Evolutionary conservation across 1,140 invertebrate genomes (phyloP).

Genomic region (Nymphalis io): DNA sequence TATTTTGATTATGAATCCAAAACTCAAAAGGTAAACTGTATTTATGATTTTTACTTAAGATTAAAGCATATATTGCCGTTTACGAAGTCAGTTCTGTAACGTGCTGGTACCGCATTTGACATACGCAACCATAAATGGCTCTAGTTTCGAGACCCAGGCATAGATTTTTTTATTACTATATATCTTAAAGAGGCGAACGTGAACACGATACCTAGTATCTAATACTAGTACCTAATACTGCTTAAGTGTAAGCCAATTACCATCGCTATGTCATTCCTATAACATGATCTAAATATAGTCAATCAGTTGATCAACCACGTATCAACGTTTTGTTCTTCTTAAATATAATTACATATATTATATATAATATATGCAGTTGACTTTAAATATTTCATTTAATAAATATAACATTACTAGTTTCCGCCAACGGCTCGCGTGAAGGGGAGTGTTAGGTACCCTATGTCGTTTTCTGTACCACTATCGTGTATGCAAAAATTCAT

Average conservation of each 20-base stretch:
- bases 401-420: too few species aligned
- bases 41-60: constrained; percentile 8
- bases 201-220: background rate
- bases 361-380: too few species aligned
- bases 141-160: constrained; percentile 6
- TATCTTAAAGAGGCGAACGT: constrained; percentile 6
- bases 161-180: constrained; percentile 2
- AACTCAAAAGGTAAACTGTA: background rate
- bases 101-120: background rate
- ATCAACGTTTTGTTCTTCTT: too few species aligned
- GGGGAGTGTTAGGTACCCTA: too few species aligned
- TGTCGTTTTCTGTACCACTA: too few species aligned
- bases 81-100: constrained; percentile 10
- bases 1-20: constrained; percentile 3
- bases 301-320: too few species aligned
- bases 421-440: too few species aligned
- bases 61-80: constrained; percentile 7
- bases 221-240: background rate
- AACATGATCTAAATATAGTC: background rate
- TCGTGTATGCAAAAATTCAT: too few species aligned
- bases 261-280: background rate
- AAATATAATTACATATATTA: too few species aligned
- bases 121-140: constrained; percentile 7
- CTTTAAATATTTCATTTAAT: too few species aligned
- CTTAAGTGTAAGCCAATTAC: background rate